Evolutionary conservation across 2,113 vertebrate species (phyloP).

Genomic region (Chlorodrepanis virens): DNA sequence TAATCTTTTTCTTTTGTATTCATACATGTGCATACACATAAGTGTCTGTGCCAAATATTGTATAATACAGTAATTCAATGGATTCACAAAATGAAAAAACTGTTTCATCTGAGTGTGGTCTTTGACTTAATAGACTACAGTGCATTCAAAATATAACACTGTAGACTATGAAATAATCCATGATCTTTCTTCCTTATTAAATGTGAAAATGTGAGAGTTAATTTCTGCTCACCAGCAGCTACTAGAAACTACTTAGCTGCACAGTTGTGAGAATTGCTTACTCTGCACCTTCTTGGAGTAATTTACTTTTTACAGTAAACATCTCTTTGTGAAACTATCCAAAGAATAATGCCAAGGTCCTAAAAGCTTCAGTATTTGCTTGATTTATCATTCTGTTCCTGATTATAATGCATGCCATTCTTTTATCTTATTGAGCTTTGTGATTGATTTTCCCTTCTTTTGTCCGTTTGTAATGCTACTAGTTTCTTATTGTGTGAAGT

Average conservation of each 20-base stretch:
- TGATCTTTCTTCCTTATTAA: neutral
- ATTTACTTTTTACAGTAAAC: slow-evolving; percentile 32
- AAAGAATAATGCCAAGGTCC: neutral
- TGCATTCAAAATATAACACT: neutral
- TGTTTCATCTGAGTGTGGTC: neutral
- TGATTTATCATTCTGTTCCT: slow-evolving; percentile 18
- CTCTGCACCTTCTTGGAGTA: neutral
- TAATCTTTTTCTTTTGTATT: neutral
- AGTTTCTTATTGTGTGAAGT: neutral
- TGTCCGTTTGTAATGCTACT: neutral
- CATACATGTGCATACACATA: neutral
- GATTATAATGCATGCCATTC: slow-evolving; percentile 5
- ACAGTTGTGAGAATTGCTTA: neutral
- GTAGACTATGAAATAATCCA: neutral
- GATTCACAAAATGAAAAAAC: neutral
- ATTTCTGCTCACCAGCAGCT: neutral
- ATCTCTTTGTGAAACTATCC: neutral
- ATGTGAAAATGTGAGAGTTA: neutral
- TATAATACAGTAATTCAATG: neutral
- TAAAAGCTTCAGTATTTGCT: neutral
- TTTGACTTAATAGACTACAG: neutral
- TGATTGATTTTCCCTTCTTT: slow-evolving; percentile 12
- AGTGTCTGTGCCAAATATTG: neutral
- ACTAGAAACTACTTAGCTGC: neutral
- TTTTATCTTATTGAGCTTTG: neutral